Evolutionary conservation across 2,888 invertebrate species (phyloP).

Genomic region (Cosmia pyralina): DNA sequence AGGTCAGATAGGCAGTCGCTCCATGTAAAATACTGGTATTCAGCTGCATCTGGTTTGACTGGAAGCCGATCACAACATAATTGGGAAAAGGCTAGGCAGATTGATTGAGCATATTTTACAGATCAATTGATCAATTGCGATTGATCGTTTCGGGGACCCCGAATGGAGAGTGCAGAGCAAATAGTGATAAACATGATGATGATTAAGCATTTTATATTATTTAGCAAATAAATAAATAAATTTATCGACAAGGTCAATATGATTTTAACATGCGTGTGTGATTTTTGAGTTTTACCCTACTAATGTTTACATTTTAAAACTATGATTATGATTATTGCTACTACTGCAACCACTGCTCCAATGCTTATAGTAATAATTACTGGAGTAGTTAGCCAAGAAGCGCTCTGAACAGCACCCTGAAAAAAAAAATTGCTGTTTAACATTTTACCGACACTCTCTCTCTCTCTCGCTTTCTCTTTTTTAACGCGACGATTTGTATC

Average conservation of each 20-base stretch:
- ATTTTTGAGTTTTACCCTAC: background rate
- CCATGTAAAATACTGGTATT: no score
- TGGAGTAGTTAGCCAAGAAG: background rate
- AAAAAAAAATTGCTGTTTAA: conserved; percentile 9
- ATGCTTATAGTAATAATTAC: background rate
- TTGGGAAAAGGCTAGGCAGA: no score
- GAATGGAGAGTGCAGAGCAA: background rate
- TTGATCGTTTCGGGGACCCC: no score
- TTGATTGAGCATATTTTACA: no score
- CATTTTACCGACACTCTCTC: background rate
- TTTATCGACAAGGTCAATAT: background rate
- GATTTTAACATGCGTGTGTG: background rate
- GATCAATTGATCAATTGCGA: no score
- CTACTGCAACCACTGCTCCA: background rate
- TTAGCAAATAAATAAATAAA: no score
- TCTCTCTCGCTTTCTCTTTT: background rate
- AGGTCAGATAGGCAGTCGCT: no score
- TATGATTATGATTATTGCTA: conserved; percentile 7
- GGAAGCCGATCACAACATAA: no score
- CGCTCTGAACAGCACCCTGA: background rate
- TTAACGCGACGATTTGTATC: background rate
- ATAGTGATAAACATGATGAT: background rate
- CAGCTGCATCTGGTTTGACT: no score
- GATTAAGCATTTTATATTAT: background rate
- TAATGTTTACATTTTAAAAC: background rate